phyloP scores from a whole-genome alignment of 2,113 vertebrate species.

The Sisor rabdophorus region DNA sequence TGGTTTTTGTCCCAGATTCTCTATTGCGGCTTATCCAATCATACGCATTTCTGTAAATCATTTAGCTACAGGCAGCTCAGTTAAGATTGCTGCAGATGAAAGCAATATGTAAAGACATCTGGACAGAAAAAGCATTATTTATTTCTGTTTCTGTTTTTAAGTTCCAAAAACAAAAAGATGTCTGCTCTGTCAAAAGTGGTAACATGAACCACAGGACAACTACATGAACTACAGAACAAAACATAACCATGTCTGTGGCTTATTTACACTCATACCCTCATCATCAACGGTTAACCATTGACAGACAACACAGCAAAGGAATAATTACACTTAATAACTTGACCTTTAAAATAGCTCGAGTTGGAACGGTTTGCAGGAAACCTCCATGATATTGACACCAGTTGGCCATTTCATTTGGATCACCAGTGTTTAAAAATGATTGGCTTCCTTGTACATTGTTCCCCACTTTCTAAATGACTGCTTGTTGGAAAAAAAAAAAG shows the following conservation, averaged over 20 bases:
- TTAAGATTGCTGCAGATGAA: not conserved
- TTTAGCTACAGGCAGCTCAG: not conserved
- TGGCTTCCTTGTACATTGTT: not conserved
- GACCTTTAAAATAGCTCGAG: not conserved
- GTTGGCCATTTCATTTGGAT: conserved; percentile 27
- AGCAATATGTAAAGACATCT: conserved; percentile 9
- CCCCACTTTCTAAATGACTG: not conserved
- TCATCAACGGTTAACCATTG: not conserved
- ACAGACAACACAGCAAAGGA: not conserved
- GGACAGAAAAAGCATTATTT: not conserved
- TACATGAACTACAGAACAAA: not conserved
- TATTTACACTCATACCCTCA: not conserved
- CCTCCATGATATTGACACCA: conserved; percentile 56
- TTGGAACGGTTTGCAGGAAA: conserved; percentile 50
- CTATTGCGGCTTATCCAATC: not conserved
- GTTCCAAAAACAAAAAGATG: conserved; percentile 9
- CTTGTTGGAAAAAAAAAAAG: not conserved
- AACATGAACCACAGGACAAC: too few species aligned
- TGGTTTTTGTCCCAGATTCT: conserved; percentile 4
- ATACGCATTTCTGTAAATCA: conserved; percentile 1
- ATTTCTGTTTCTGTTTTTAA: not conserved
- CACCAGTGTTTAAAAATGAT: not conserved
- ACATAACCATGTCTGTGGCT: not conserved
- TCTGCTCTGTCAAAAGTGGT: not conserved
- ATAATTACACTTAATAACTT: not conserved